Evolutionary conservation across 2,113 vertebrate genomes (phyloP).

Genomic region (Pangasianodon hypophthalmus): DNA sequence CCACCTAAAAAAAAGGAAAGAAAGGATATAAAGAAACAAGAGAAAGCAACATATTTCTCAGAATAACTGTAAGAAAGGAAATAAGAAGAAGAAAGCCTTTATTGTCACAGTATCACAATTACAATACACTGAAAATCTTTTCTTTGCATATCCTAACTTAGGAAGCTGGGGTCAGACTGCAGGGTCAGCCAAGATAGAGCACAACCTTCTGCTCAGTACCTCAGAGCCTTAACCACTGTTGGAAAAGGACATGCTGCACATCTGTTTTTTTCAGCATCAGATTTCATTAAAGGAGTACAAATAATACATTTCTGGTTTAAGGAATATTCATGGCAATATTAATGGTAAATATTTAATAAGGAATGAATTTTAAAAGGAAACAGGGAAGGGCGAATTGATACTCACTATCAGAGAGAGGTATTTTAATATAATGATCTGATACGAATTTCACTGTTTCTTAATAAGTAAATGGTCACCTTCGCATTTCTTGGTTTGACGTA

Average conservation of each 20-base stretch:
- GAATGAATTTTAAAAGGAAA: neutral
- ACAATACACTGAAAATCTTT: neutral
- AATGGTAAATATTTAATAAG: neutral
- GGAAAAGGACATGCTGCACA: neutral
- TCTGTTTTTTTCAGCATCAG: neutral
- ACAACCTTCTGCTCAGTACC: neutral
- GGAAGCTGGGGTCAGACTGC: neutral
- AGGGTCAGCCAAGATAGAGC: neutral
- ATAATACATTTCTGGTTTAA: neutral
- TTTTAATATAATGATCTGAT: neutral
- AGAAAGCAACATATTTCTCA: neutral
- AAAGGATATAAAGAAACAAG: neutral
- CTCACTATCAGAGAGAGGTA: neutral
- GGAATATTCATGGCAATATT: neutral
- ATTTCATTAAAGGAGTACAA: neutral
- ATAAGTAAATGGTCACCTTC: conserved; percentile 71
- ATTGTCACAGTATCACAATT: neutral
- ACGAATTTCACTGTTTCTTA: neutral
- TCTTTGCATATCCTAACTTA: neutral
- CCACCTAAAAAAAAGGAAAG: conserved; percentile 74
- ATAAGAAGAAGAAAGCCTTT: neutral
- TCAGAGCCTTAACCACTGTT: neutral
- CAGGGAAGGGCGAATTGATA: neutral
- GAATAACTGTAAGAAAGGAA: neutral
- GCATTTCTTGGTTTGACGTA: conserved; percentile 90